Evolutionary conservation across 2,113 vertebrate genomes (phyloP), one percentile per base, ranked within the genome.

Genomic region (Channa maculata): DNA sequence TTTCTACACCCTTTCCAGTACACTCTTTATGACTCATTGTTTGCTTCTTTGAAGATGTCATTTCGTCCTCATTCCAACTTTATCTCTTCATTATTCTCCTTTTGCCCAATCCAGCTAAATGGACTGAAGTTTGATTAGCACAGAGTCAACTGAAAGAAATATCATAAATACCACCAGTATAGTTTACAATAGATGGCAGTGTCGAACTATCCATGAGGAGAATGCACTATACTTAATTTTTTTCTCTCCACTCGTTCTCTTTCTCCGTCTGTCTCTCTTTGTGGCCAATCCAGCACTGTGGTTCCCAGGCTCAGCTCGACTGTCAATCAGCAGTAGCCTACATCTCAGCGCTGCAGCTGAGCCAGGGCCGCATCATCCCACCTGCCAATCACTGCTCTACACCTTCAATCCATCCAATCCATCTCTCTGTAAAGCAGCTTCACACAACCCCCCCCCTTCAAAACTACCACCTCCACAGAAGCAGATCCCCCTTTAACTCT

Each of bases 281-380:
- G 69, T 66, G 71, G 75, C 78, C 77, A 44, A 90, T 85, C 86
- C 78, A 71, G 73, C 64, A 38, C 79, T 45, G 76, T 65, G 85
- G 90, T 90, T 90, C 80, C 85, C 81, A 89, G 86, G 75, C 89
- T 82, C 65, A 74, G 70, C 88, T 73, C 82, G 75, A 69, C 88
- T 92, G 91, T 92, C 92, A 92, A 90, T 92, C 90, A 92, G 79
- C 66, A 60, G 71, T 80, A 81, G 86, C 74, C 88, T 68, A 87
- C 89, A 88, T 89, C 85, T 91, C 90, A 55, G 82, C 50, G 64
- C 87, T 80, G 88, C 89, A 90, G 90, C 92, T 91, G 89, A 92
- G 92, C 87, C 91, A 87, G 79, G 88, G 86, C 89, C 70, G 82
- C 90, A 91, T 91, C 91, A 90, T 88, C 87, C 87, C 69, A 68